Evolutionary conservation across 2,888 invertebrate species (phyloP), one percentile per base, ranked within the genome.

Genomic region (Drosophila paramelanica): DNA sequence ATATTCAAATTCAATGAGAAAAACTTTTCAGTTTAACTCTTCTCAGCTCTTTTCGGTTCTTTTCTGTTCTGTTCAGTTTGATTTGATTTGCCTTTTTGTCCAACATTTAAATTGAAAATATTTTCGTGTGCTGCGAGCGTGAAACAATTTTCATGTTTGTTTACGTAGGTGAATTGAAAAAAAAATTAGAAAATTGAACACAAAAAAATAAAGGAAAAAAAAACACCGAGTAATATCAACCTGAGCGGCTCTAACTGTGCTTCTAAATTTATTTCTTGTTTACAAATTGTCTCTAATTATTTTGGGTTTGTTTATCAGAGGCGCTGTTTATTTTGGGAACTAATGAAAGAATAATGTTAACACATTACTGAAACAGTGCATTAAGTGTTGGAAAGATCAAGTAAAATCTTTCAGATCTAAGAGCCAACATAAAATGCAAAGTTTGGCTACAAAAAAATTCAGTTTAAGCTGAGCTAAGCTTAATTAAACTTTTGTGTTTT

Each of bases 51-150:
- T 23, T 23, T 23, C 23, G 3, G 53, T 69, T 65, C 20, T 46
- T 49, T 36, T 62, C 46, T 57, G 31, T 51, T 20, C 33, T 17
- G 20, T 38, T 58, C 33, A 31, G 5, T 47, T 68, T 74, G 64
- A 51, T 60, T 71, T 79, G 45, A 61, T 42, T 66, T 50, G 60
- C 57, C 38, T 45, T 67, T 71, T 77, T 53, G 46, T 57, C 49
- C 53, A 62, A 59, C 67, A 77, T 67, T 77, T 62, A 55, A 81
- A 77, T 84, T 79, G 85, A 73, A 88, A 85, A 81, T 74, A 77
- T 82, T 83, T 85, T 88, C 71, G 83, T 85, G 81, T 82, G 82
- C 81, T 79, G 67, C 69, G 67, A 79, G 81, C 81, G 77, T 88
- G 86, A 81, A 85, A 77, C 70, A 74, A 80, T 88, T 88, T 81